Conservation (phyloP, 1,140 invertebrate species). For the Phymorhynchus buccinoides region DNA sequence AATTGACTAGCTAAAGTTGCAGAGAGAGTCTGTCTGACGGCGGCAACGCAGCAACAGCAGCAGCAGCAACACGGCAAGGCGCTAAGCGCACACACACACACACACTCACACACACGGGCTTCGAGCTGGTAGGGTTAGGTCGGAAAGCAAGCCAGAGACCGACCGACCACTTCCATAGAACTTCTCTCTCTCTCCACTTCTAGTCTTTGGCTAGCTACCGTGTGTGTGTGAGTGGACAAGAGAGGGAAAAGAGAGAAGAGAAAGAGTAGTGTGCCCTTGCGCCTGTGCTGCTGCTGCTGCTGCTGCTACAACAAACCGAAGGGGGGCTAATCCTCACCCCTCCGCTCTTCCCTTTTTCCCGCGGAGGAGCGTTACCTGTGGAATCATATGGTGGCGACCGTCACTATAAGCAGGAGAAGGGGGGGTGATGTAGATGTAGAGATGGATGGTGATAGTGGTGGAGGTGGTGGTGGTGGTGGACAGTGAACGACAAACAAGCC, state of each 20-base stretch:
- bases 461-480: neutral
- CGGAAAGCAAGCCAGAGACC: neutral
- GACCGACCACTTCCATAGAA: neutral
- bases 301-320: neutral
- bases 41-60: neutral
- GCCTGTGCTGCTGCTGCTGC: neutral
- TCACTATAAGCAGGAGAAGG: neutral
- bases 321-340: neutral
- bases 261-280: neutral
- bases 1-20: no score
- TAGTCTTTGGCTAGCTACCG: neutral
- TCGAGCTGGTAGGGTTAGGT: neutral
- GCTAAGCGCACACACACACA: neutral
- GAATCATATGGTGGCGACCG: neutral
- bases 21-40: no score
- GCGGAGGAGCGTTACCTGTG: neutral
- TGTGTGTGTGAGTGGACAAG: neutral
- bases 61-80: no score
- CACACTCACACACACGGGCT: no score
- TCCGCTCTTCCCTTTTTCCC: neutral
- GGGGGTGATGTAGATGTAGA: neutral
- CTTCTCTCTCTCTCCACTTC: neutral
- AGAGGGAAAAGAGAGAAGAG: no score
- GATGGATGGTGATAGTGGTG: neutral
- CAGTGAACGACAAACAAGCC: neutral